These are phyloP conservation scores for Geotrupes spiniger DNA, from an alignment of 2,888 invertebrate genomes.

Conservation along the genomic window DNA sequence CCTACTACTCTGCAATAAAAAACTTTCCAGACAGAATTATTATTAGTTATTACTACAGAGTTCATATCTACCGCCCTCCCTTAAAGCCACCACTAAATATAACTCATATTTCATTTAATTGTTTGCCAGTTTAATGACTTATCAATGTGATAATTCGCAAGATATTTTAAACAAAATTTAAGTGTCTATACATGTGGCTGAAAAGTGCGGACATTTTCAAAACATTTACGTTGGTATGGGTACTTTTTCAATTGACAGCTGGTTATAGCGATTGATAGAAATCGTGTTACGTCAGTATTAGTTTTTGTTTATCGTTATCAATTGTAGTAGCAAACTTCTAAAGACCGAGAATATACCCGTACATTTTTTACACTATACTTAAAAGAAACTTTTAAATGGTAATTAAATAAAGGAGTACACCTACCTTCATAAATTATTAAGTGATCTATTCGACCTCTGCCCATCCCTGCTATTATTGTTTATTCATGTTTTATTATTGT, in stretches of 20 bases:
- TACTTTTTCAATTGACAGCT: too few species aligned
- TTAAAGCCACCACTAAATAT: too few species aligned
- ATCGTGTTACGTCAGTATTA: slow-evolving; percentile 25
- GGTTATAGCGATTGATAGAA: neutral
- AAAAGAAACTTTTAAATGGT: slow-evolving; percentile 4
- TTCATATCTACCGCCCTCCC: too few species aligned
- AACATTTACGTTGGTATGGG: neutral
- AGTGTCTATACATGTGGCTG: too few species aligned
- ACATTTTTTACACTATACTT: neutral
- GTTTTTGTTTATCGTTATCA: slow-evolving; percentile 12
- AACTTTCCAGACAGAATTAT: too few species aligned
- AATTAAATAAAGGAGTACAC: neutral
- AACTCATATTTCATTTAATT: too few species aligned
- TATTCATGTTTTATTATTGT: slow-evolving; percentile 11
- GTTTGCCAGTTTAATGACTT: too few species aligned
- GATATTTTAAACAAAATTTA: too few species aligned
- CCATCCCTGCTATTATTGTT: slow-evolving; percentile 28
- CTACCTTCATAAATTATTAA: slow-evolving; percentile 1
- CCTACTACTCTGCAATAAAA: too few species aligned
- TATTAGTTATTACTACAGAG: too few species aligned
- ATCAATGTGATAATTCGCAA: too few species aligned
- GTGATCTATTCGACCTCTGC: slow-evolving; percentile 21
- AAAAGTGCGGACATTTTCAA: too few species aligned
- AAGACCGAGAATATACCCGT: neutral
- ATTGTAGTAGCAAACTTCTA: slow-evolving; percentile 4